Percentiles rank a stretch among this genome's conserved stretches.
phyloP scores from a whole-genome alignment of 1,140 invertebrate genomes.

The Lysiphlebus fabarum region DNA sequence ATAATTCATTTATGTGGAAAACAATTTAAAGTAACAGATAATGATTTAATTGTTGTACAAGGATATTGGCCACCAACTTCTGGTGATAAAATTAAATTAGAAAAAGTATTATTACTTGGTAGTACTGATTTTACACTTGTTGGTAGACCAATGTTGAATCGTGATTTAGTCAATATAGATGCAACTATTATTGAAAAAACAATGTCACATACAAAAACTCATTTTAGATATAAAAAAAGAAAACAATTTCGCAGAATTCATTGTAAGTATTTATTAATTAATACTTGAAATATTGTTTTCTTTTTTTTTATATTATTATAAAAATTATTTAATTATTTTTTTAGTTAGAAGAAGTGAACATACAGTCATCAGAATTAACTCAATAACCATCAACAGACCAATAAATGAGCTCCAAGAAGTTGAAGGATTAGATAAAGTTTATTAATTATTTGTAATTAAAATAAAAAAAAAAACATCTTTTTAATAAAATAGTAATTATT shows the following conservation, averaged over 20 bases:
- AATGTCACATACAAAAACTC: conserved; percentile 76
- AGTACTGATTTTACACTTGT: conserved; percentile 82
- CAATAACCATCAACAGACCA: conserved; percentile 57
- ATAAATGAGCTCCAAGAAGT: conserved; percentile 51
- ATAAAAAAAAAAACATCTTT: neutral
- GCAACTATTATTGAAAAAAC: conserved; percentile 90
- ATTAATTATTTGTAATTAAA: conserved; percentile 29
- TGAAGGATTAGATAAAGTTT: conserved; percentile 48
- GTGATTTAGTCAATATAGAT: conserved; percentile 70
- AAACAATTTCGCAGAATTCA: conserved; percentile 76
- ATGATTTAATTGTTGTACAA: conserved; percentile 80
- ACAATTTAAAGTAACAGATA: conserved; percentile 84
- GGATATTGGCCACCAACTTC: conserved; percentile 79
- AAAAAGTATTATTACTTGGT: conserved; percentile 84
- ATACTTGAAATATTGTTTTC: neutral
- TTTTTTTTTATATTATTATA: neutral
- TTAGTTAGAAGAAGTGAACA: conserved; percentile 64
- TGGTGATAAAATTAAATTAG: conserved; percentile 78
- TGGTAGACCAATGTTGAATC: conserved; percentile 76
- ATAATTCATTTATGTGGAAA: conserved; percentile 78
- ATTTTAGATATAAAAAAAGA: conserved; percentile 71
- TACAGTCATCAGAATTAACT: conserved; percentile 74
- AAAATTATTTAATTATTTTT: conserved; percentile 33
- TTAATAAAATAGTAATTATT: too few relatives aligned
- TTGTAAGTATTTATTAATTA: conserved; percentile 54